phyloP scores from a whole-genome alignment of 2,113 vertebrate species.

The Marmota monax region DNA sequence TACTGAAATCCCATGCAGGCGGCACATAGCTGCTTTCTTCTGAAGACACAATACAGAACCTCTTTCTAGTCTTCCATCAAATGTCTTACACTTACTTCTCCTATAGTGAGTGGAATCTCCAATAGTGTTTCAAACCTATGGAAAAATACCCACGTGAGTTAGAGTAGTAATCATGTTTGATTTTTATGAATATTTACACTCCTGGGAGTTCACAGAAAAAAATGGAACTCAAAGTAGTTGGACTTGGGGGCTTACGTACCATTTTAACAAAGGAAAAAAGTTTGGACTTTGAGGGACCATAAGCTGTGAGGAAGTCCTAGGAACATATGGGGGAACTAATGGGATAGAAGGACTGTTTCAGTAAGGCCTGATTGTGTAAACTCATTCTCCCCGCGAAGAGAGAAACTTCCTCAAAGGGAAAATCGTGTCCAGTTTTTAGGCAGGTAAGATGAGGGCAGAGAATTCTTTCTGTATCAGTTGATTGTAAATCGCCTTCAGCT shows the following conservation, averaged over 20 bases:
- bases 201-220: not conserved
- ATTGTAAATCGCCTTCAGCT: not conserved
- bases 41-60: not conserved
- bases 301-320: not conserved
- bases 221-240: not conserved
- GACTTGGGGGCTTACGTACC: not conserved
- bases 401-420: not conserved
- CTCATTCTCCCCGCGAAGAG: not conserved
- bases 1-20: not conserved
- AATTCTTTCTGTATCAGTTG: not conserved
- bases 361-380: not conserved
- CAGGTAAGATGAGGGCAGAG: not conserved
- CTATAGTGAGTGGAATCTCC: not conserved
- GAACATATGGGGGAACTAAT: not conserved
- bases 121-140: not conserved
- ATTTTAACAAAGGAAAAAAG: not conserved
- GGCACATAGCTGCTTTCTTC: not conserved
- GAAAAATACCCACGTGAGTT: not conserved
- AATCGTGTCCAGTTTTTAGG: not conserved
- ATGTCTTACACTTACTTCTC: not conserved
- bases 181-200: not conserved
- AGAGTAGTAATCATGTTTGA: not conserved
- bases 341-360: not conserved
- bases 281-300: not conserved
- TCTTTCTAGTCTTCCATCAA: not conserved